These are phyloP conservation scores for Psephotus haematonotus DNA, from an alignment of 2,113 vertebrate species.

Conservation along the genomic window DNA sequence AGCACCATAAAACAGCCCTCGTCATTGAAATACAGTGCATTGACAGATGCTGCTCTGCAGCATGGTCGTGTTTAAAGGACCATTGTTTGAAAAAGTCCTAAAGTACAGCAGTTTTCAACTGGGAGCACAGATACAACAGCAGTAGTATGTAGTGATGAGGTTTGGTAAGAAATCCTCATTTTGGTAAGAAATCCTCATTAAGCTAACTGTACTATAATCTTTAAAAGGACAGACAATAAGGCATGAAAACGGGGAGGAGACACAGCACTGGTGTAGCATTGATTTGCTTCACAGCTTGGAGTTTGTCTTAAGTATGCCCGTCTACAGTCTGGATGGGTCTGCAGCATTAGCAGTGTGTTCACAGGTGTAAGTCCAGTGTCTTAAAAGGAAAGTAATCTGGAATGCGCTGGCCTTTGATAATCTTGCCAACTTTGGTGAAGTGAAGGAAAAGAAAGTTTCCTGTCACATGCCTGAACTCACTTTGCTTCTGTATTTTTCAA, in stretches of 20 bases:
- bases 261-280: neutral
- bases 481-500: neutral
- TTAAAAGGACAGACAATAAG: neutral
- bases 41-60: neutral
- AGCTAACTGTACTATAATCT: neutral
- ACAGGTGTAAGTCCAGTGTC: neutral
- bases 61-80: neutral
- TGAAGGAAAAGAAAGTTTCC: neutral
- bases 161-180: neutral
- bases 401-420: neutral
- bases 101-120: neutral
- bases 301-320: fast-evolving
- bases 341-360: neutral
- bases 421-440: neutral
- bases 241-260: neutral
- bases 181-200: neutral
- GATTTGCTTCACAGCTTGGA: neutral
- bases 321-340: neutral
- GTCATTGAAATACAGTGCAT: fast-evolving
- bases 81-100: neutral
- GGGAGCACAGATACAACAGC: neutral
- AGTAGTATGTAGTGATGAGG: neutral
- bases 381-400: neutral
- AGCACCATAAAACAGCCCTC: neutral
- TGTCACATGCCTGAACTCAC: neutral